A percentile compares a stretch with the other conserved stretches of the same genome.
phyloP scores from a whole-genome alignment of 2,113 vertebrate genomes.

The Pygoscelis adeliae region DNA sequence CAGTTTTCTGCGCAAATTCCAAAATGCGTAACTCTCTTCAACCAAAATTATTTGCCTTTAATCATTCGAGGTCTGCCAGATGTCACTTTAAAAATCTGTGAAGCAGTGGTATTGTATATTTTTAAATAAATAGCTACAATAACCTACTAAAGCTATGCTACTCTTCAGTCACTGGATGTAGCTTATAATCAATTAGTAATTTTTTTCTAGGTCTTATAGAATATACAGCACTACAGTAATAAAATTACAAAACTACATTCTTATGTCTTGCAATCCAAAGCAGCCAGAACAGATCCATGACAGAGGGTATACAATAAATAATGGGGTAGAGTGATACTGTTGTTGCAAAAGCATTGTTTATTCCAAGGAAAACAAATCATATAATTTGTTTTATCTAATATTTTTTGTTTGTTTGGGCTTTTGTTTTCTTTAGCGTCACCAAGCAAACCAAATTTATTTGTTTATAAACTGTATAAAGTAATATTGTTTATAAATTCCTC shows the following conservation, averaged over 20 bases:
- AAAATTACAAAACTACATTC: neutral
- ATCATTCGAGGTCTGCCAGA: neutral
- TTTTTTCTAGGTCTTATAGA: neutral
- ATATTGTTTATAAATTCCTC: conserved; percentile 65
- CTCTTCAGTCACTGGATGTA: neutral
- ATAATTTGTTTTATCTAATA: conserved; percentile 39
- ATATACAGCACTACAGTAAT: neutral
- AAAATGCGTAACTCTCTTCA: neutral
- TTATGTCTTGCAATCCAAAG: neutral
- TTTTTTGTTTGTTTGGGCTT: neutral
- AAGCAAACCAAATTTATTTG: conserved; percentile 45
- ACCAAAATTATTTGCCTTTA: neutral
- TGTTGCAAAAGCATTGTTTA: conserved; percentile 51
- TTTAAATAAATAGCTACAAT: neutral
- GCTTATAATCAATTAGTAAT: neutral
- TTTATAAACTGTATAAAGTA: conserved; percentile 62
- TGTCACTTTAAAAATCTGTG: neutral
- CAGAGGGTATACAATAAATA: conserved; percentile 6
- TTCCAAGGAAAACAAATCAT: conserved; percentile 53
- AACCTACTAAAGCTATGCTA: neutral
- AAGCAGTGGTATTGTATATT: neutral
- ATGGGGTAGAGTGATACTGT: neutral
- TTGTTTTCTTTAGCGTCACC: neutral
- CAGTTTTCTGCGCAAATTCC: neutral
- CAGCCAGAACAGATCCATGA: neutral